phyloP scores from a whole-genome alignment of 2,797 vertebrate genomes.

The Scolopax bukidnonensis region DNA sequence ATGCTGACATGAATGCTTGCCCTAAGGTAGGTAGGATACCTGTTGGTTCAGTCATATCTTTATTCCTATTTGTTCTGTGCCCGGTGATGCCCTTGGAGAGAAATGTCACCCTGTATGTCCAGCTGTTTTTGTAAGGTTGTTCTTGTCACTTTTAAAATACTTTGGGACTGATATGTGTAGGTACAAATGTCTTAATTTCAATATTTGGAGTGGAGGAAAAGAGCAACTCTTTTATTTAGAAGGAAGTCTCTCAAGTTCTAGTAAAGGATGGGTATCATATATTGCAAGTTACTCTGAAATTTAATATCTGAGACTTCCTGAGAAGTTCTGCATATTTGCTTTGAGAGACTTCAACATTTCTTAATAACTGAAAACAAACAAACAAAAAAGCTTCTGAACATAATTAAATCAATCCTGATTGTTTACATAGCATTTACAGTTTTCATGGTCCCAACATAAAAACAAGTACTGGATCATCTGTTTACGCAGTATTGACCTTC shows the following conservation, averaged over 20 bases:
- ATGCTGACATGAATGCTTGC: not conserved
- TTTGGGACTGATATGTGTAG: not conserved
- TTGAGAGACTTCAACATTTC: not conserved
- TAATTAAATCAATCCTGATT: conserved; percentile 37
- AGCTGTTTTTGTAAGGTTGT: not conserved
- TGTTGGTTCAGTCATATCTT: not conserved
- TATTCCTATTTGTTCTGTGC: not conserved
- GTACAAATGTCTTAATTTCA: not conserved
- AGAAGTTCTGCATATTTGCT: conserved; percentile 12
- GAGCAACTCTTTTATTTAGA: not conserved
- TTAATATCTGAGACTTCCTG: not conserved
- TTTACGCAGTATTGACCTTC: conserved; percentile 21
- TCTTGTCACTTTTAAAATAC: not conserved
- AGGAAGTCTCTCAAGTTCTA: not conserved
- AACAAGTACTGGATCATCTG: not conserved
- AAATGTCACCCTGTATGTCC: not conserved
- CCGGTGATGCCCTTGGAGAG: not conserved
- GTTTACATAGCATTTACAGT: conserved; percentile 1
- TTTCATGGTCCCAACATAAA: not conserved
- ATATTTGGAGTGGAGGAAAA: not conserved
- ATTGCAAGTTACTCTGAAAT: not conserved
- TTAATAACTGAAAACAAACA: conserved; percentile 42
- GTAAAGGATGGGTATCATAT: not conserved
- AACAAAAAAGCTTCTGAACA: not conserved
- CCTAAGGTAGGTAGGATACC: not conserved